A percentile compares a stretch with the other conserved stretches of the same genome.
Conservation (phyloP, 2,888 invertebrate species). For the Pilophorus perplexus region DNA sequence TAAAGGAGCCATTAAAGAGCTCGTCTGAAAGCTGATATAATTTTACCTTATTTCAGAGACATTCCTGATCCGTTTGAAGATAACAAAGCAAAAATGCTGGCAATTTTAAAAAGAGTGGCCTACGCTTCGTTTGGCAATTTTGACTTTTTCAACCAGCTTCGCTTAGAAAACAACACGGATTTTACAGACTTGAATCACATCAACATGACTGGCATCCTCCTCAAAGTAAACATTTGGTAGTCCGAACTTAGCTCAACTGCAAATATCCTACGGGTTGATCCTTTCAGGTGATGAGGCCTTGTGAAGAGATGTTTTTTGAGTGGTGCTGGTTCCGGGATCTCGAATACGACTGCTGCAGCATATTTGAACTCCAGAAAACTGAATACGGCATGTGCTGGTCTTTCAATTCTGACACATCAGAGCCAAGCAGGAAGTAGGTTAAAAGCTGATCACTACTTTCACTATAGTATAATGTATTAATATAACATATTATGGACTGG, state of each 20-base stretch:
- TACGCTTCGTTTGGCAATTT: conserved; percentile 51
- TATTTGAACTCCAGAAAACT: conserved; percentile 54
- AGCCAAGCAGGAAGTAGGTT: conserved; percentile 45
- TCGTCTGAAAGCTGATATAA: no score
- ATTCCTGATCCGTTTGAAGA: conserved; percentile 40
- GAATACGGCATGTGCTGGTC: conserved; percentile 55
- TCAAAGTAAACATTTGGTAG: conserved; percentile 42
- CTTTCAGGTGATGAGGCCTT: conserved; percentile 50
- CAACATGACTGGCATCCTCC: conserved; percentile 46
- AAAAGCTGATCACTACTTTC: no score
- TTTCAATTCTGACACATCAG: conserved; percentile 54
- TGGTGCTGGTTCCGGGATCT: conserved; percentile 54
- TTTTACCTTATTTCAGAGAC: no score
- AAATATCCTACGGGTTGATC: neutral
- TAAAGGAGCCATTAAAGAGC: no score
- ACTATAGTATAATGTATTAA: no score
- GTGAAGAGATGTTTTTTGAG: conserved; percentile 53
- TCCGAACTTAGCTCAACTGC: neutral
- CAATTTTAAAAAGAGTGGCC: conserved; percentile 48
- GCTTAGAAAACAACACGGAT: conserved; percentile 34
- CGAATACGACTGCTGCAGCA: conserved; percentile 53
- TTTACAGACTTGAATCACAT: conserved; percentile 36
- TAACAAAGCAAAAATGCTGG: conserved; percentile 36
- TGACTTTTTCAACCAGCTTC: conserved; percentile 48
- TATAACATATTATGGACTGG: no score